Conservation (phyloP, 92 coral and sea anemone species). For the Scolanthus callimorphus region DNA sequence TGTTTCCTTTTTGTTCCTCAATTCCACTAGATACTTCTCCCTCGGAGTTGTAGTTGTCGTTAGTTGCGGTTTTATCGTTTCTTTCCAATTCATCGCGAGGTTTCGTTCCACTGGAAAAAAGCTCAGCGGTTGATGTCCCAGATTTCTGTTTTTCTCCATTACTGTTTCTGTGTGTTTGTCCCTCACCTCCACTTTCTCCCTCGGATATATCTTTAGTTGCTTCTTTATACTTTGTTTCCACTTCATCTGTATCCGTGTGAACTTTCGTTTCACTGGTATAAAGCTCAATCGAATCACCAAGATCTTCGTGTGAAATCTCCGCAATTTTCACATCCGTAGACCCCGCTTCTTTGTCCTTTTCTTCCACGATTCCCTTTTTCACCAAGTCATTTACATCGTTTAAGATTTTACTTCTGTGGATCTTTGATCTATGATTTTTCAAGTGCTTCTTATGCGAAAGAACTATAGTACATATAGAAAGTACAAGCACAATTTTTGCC, state of each 20-base stretch:
- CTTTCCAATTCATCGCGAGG: not conserved
- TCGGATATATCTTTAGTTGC: not conserved
- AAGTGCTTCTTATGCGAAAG: not conserved
- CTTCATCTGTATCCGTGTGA: not conserved
- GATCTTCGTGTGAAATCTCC: not conserved
- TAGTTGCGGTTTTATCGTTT: not conserved
- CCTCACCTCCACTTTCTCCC: not conserved
- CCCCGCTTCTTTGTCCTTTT: not conserved
- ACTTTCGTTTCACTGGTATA: not conserved
- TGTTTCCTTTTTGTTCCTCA: not conserved
- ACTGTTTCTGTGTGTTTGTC: too few species aligned
- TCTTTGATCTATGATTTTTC: not conserved
- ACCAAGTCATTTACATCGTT: not conserved
- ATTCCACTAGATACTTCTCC: not conserved
- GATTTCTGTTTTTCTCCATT: not conserved
- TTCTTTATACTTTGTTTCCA: not conserved
- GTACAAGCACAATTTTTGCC: too few species aligned
- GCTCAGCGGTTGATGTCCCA: not conserved
- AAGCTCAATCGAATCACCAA: not conserved
- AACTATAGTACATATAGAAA: not conserved
- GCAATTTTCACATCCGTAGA: not conserved
- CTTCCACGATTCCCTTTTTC: not conserved
- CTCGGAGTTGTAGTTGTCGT: not conserved
- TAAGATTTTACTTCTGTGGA: not conserved
- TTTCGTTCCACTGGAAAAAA: not conserved